phyloP scores from a whole-genome alignment of 92 coral and sea anemone genomes.

The Montipora capitata region DNA sequence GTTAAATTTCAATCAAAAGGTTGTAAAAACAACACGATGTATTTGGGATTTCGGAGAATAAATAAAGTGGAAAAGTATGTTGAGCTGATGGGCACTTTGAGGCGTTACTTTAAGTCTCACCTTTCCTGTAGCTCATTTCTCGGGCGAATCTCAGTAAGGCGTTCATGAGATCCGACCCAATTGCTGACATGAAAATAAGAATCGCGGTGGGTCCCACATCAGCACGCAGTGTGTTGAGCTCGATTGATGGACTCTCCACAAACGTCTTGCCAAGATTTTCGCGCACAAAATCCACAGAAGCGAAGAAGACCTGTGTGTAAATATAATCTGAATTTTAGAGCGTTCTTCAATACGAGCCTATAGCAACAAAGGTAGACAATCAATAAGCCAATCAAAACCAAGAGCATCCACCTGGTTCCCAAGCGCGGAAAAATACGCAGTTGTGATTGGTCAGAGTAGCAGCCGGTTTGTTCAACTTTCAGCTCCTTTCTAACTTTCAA shows the following conservation, averaged over 20 bases:
- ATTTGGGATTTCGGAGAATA: no score
- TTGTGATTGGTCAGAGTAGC: no score
- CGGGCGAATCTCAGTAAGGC: constrained; percentile 96
- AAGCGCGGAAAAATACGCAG: no score
- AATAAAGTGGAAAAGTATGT: no score
- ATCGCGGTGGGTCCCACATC: constrained; percentile 90
- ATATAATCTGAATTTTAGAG: neutral
- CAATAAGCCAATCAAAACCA: no score
- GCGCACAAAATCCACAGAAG: constrained; percentile 91
- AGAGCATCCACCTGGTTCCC: no score
- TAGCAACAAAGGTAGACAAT: no score
- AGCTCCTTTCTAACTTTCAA: no score
- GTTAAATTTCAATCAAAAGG: no score
- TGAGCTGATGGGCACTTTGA: no score
- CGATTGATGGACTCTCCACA: constrained; percentile 97
- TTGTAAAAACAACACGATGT: no score
- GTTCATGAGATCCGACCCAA: constrained; percentile 99
- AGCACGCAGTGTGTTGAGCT: constrained; percentile 86
- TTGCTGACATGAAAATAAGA: constrained; percentile 91
- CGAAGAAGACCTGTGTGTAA: constrained; percentile 90
- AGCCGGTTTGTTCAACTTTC: no score
- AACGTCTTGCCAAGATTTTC: constrained; percentile 95
- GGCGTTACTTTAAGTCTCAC: constrained; percentile 34
- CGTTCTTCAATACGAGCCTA: neutral
- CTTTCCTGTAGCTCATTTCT: constrained; percentile 97